Evolutionary conservation across 2,797 vertebrate genomes (phyloP), one percentile per base, ranked within the genome.

Genomic region (Melanotaenia boesemani): DNA sequence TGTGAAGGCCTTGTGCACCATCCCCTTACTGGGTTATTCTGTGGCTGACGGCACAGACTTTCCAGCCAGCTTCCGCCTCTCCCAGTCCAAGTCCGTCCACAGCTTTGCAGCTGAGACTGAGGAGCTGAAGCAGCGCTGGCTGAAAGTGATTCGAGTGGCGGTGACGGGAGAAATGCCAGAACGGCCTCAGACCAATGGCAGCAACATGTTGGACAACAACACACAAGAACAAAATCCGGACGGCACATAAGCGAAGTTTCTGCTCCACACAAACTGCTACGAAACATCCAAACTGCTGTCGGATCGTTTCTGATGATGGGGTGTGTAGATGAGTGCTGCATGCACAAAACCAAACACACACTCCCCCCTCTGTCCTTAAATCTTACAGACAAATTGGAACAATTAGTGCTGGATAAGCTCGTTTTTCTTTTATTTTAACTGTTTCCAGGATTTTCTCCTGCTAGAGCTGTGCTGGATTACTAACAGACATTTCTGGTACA

Each of bases 71-170:
- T 99, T 99, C 93, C 96, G 94, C 82, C 94, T 99, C 86, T 95
- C 96, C 44, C 98, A 99, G 92, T 99, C 97, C 16, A 99, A 97
- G 83, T 99, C 95, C 16, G 89, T 96, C 70, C 97, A 99, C 92
- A 97, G 93, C 92, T 99, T 99, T 63, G 93, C 95, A 0, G 97
- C 98, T 0, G 98, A 99, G 74, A 96, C 77, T 0, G 97, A 99
- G 77, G 98, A 99, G 59, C 89, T 97, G 1, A 99, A 98, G 83
- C 97, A 97, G 86, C 97, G 96, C 81, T 99, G 98, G 98, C 93
- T 99, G 12, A 96, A 94, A 89, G 93, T 98, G 73, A 96, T 99
- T 72, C 91, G 95, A 58, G 86, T 97, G 87, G 97, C 97, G 2
- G 97, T 97, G 85, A 96, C 74, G 32, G 98, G 98, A 46, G 97